Conservation (phyloP, 2,113 vertebrate genomes). For the Plotosus lineatus region DNA sequence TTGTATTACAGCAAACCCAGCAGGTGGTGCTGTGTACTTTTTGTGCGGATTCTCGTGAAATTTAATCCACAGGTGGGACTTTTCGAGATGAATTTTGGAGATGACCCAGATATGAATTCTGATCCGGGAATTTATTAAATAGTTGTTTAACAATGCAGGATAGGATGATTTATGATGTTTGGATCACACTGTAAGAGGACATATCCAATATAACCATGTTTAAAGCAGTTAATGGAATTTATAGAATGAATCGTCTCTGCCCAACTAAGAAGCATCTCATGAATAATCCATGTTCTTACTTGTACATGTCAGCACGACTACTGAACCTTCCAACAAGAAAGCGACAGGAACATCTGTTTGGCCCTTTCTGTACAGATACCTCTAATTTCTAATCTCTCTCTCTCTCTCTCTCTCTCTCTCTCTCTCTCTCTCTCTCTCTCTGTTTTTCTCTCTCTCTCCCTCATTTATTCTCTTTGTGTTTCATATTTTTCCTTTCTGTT, state of each 20-base stretch:
- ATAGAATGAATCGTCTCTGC: neutral
- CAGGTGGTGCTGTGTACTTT: too few species aligned
- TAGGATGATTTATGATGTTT: neutral
- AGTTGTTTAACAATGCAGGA: too few species aligned
- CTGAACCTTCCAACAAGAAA: neutral
- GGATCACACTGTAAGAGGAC: neutral
- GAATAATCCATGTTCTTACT: constrained; percentile 13
- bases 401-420: neutral
- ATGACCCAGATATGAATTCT: too few species aligned
- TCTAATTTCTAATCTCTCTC: neutral
- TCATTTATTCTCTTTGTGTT: neutral
- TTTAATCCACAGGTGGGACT: too few species aligned
- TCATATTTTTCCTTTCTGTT: too few species aligned
- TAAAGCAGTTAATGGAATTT: neutral
- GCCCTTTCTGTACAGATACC: neutral
- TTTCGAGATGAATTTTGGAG: too few species aligned
- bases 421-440: neutral
- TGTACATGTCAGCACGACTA: neutral
- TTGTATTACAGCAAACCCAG: too few species aligned
- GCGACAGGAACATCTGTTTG: neutral
- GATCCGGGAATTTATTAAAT: too few species aligned
- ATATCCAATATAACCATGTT: neutral
- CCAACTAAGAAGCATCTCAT: neutral
- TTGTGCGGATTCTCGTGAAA: too few species aligned
- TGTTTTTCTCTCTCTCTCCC: neutral